phyloP scores from a whole-genome alignment of 2,113 vertebrate genomes.

The Corythoichthys intestinalis region DNA sequence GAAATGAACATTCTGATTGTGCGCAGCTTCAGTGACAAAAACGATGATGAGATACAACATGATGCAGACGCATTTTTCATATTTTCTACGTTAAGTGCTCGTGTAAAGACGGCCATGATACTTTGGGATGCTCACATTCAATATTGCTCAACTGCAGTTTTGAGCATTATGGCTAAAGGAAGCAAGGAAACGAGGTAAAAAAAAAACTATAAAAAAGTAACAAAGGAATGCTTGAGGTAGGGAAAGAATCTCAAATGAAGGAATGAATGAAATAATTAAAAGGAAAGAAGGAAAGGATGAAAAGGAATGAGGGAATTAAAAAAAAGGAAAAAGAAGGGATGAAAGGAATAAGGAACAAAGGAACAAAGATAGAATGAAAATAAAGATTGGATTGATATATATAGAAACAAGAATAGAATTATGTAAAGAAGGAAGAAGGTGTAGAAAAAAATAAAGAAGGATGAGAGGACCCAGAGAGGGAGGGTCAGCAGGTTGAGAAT shows the following conservation, averaged over 20 bases:
- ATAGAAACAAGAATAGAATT: neutral
- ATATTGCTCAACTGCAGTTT: slow-evolving; percentile 60
- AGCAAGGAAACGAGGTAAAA: neutral
- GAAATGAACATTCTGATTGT: slow-evolving; percentile 67
- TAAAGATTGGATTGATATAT: no score
- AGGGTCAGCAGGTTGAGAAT: neutral
- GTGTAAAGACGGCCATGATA: slow-evolving; percentile 59
- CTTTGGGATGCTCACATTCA: slow-evolving; percentile 67
- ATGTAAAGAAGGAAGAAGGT: neutral
- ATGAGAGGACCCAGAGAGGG: neutral
- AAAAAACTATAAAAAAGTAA: neutral
- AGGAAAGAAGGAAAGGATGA: neutral
- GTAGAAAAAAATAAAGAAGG: neutral
- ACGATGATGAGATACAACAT: slow-evolving; percentile 16
- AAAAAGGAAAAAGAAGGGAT: neutral
- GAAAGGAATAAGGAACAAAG: neutral
- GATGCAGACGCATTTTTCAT: slow-evolving; percentile 41
- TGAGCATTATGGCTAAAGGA: neutral
- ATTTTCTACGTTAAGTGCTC: slow-evolving; percentile 55
- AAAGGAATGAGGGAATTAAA: neutral
- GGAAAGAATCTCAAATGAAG: neutral
- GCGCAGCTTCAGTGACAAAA: slow-evolving; percentile 62
- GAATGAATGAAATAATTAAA: neutral
- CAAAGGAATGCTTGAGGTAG: neutral
- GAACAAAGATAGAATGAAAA: neutral